Evolutionary conservation across 2,888 invertebrate species (phyloP).

Genomic region (Nebria salina): DNA sequence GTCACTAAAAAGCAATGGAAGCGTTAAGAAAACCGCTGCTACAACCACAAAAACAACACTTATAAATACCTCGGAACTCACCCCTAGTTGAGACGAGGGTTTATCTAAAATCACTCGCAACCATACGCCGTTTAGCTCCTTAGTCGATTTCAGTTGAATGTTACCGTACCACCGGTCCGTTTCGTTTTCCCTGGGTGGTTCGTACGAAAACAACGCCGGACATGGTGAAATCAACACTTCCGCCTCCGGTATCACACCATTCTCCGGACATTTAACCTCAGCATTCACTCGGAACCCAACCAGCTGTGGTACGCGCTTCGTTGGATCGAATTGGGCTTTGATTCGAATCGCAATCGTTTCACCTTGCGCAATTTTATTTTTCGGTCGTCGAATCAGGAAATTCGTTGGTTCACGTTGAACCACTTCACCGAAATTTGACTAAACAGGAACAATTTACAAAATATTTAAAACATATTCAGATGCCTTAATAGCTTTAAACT

Average conservation of each 20-base stretch:
- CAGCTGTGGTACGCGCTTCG: neutral
- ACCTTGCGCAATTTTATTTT: neutral
- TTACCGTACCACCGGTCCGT: conserved; percentile 71
- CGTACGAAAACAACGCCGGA: conserved; percentile 63
- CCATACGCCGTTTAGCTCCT: conserved; percentile 69
- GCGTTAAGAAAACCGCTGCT: too few relatives aligned
- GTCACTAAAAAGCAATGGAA: neutral
- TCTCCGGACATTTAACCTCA: conserved; percentile 9
- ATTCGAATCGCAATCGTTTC: conserved; percentile 17
- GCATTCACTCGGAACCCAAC: conserved; percentile 27
- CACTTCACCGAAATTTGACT: conserved; percentile 38
- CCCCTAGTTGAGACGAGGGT: conserved; percentile 54
- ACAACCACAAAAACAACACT: neutral
- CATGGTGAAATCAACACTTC: conserved; percentile 23
- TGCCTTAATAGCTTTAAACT: neutral
- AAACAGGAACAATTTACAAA: neutral
- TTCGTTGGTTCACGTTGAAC: conserved; percentile 28
- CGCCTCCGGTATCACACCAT: neutral
- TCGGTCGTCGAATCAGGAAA: conserved; percentile 26
- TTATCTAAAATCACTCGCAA: conserved; percentile 66
- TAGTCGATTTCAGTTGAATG: conserved; percentile 66
- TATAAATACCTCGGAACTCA: conserved; percentile 55
- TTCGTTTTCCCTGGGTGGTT: conserved; percentile 64
- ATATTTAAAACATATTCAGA: too few relatives aligned
- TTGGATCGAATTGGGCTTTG: neutral